Percentiles rank a stretch among this genome's conserved stretches.
These are phyloP conservation scores for Calephelis nemesis DNA, from an alignment of 1,140 invertebrate genomes.

Conservation along the genomic window DNA sequence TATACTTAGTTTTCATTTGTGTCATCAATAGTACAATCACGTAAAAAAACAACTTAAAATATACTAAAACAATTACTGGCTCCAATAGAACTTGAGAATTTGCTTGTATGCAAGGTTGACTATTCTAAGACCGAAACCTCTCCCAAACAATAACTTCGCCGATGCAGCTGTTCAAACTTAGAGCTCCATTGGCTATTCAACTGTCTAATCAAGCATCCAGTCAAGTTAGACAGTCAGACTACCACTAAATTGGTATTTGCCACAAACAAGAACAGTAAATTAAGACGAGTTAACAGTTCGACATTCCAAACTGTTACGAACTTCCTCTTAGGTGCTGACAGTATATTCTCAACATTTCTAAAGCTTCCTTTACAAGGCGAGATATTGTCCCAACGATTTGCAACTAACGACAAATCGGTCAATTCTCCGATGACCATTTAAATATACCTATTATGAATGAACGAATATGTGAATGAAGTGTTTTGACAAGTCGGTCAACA, in stretches of 20 bases:
- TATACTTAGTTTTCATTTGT: too few species aligned
- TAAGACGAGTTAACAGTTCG: slow-evolving; percentile 61
- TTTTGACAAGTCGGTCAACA: not conserved
- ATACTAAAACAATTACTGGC: not conserved
- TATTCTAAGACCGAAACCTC: slow-evolving; percentile 5
- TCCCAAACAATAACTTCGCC: slow-evolving; percentile 32
- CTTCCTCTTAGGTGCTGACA: slow-evolving; percentile 29
- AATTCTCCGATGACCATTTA: not conserved
- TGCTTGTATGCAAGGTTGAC: slow-evolving; percentile 1
- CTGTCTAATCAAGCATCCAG: slow-evolving; percentile 43
- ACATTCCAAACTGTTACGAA: slow-evolving; percentile 36
- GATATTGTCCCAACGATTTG: not conserved
- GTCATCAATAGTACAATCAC: too few species aligned
- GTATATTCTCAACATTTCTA: slow-evolving; percentile 38
- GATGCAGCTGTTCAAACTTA: slow-evolving; percentile 40
- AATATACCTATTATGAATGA: too few species aligned
- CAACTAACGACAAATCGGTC: not conserved
- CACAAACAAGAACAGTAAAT: slow-evolving; percentile 71
- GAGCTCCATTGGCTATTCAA: slow-evolving; percentile 53
- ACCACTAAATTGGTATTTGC: slow-evolving; percentile 69
- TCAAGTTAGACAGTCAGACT: slow-evolving; percentile 54
- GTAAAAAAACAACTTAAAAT: not conserved
- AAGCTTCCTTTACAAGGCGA: not conserved
- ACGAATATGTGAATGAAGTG: too few species aligned
- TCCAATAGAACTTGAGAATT: not conserved